These are phyloP conservation scores for Carollia perspicillata DNA, from an alignment of 2,113 vertebrate species.

Conservation along the genomic window DNA sequence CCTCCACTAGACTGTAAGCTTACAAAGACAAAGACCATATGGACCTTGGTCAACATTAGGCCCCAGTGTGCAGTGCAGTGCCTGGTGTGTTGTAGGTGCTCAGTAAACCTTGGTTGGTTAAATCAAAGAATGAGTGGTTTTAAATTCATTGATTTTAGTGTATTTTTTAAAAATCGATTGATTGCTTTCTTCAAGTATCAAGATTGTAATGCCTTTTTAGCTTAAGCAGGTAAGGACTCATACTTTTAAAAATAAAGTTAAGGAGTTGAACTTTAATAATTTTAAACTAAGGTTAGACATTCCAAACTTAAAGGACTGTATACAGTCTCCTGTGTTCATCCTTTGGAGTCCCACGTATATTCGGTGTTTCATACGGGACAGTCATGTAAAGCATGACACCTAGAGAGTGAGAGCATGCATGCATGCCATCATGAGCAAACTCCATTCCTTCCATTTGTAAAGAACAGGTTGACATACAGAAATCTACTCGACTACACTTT, in stretches of 20 bases:
- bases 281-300: neutral
- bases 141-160: neutral
- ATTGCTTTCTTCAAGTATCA: neutral
- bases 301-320: neutral
- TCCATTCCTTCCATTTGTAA: neutral
- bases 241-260: neutral
- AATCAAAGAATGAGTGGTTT: neutral
- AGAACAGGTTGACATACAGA: neutral
- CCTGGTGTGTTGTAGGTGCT: neutral
- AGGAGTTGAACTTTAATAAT: neutral
- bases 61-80: neutral
- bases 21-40: neutral
- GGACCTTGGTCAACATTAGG: neutral
- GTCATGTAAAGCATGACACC: neutral
- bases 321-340: neutral
- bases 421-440: neutral
- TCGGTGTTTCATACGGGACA: neutral
- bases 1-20: neutral
- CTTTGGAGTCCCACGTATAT: neutral
- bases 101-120: neutral
- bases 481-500: neutral
- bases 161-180: neutral
- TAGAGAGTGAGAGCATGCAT: neutral
- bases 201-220: neutral
- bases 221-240: neutral